Base-by-base conservation (phyloP, 1,140 invertebrate genomes). In the Zaprionus lachaisei region DNA sequence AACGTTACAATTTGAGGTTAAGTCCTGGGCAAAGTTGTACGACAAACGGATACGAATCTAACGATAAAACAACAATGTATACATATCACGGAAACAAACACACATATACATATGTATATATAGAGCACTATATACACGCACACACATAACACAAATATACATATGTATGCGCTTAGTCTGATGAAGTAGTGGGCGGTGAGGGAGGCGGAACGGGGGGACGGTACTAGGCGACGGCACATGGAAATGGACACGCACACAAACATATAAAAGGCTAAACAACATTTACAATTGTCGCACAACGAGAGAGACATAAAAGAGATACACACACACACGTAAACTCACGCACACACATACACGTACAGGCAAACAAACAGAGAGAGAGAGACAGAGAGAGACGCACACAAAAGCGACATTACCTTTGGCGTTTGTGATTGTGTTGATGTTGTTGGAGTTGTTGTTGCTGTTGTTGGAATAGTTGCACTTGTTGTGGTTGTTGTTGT, bases 321-420 rank as follows among this genome's bases (percentile, higher is more conserved):
- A 65, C 62, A 72, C 56, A 61, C 38, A 65, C 2, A 72, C 62
- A 81, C 55, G 57, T 65, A 62, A 57, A 65, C 49, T 51, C 57
- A 68, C 22, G 56, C 12, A 49, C 20, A 61, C 14, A 66, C 20
- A 22, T 51, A 54, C 58, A 64, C 41, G 24, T n/a, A 56, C 7
- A 38, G 14, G 57, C 28, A 67, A 54, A 62, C 54, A 67, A 14
- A 61, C n/a, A 22, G 20, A 22, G 20, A 54, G 41, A 54, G 55
- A 55, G 56, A 64, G 55, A 55, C 49, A 64, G 12, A 54, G 55
- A 54, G 55, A 55, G 61, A 67, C 62, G 73, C 61, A 79, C 74
- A 81, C 69, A 71, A 70, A 90, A 84, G 85, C 85, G 73, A 81
- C 77, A 85, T 84, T 90, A 90, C 85, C 85, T 90, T 90, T 85